Evolutionary conservation across 2,113 vertebrate species (phyloP).

Genomic region (Otolemur garnettii): DNA sequence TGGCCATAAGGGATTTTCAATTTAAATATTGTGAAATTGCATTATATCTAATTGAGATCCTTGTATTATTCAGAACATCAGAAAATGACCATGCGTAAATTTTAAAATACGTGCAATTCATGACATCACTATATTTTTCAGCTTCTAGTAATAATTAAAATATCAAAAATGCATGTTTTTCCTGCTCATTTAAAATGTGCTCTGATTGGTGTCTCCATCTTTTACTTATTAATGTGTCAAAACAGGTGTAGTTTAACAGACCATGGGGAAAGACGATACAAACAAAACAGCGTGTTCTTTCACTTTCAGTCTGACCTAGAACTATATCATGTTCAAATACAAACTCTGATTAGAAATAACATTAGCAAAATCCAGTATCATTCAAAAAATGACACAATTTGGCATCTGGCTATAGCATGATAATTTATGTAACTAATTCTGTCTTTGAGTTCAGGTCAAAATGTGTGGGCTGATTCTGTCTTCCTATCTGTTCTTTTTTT

Average conservation of each 20-base stretch:
- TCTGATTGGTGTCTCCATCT: background rate
- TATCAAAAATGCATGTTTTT: background rate
- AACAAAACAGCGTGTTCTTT: background rate
- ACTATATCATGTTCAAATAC: background rate
- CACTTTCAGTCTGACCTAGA: background rate
- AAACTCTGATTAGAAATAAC: slow-evolving; percentile 8
- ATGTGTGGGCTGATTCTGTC: background rate
- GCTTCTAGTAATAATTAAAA: background rate
- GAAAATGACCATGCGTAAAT: background rate
- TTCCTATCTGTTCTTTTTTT: background rate
- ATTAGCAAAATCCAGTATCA: background rate
- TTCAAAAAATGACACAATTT: background rate
- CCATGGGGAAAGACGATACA: background rate
- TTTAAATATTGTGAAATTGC: background rate
- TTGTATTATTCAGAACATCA: background rate
- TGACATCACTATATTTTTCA: background rate
- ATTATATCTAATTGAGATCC: background rate
- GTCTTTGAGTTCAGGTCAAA: background rate
- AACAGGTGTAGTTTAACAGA: background rate
- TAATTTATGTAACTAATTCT: background rate
- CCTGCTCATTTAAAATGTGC: background rate
- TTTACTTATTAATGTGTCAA: background rate
- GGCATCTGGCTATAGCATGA: background rate
- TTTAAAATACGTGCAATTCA: background rate
- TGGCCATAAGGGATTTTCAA: background rate